Evolutionary conservation across 2,797 vertebrate genomes (phyloP), one percentile per base, ranked within the genome.

Genomic region (Gastrophryne carolinensis): DNA sequence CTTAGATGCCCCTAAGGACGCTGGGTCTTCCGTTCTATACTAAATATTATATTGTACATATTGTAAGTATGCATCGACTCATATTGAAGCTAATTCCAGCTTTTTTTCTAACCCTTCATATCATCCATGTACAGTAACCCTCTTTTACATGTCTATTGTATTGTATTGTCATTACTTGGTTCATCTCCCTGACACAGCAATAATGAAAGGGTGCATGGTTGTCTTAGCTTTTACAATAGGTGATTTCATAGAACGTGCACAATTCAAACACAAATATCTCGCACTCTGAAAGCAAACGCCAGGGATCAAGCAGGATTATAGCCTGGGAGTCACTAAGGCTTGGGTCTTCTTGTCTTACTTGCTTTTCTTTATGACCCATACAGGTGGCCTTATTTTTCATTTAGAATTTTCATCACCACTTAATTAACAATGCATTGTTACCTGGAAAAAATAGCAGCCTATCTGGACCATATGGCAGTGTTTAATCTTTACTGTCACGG

Each of bases 391-490:
- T 84, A 79, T 67, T 85, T 84, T 88, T 68, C 47, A 61, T 83
- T 79, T 80, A 69, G 75, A 89, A 89, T 87, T 89, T 84, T 86
- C 86, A 85, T 84, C 81, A 4, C 79, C 79, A 75, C 70, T 83
- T 90, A 87, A 90, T 89, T 89, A 85, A 75, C 82, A 79, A 84
- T 79, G 81, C 0, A 21, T 83, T 88, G 84, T 80, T 87, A 88
- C 87, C 86, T 86, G 86, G 81, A 81, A 82, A 80, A 81, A 83
- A 83, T 79, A 85, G 77, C 79, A 86, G 78, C 34, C 32, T 84
- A 80, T 79, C 76, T 65, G 21, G 81, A 63, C 88, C 88, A 89
- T 89, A 89, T 90, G 89, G 85, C 82, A 73, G 56, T 61, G 60
- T 80, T 88, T 89, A 87, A 88, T 89, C 87, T 86, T 84, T 79